Percentiles rank a stretch among this genome's conserved stretches.
Evolutionary conservation across 2,797 vertebrate species (phyloP).

Genomic region (Nannoperca obscura): DNA sequence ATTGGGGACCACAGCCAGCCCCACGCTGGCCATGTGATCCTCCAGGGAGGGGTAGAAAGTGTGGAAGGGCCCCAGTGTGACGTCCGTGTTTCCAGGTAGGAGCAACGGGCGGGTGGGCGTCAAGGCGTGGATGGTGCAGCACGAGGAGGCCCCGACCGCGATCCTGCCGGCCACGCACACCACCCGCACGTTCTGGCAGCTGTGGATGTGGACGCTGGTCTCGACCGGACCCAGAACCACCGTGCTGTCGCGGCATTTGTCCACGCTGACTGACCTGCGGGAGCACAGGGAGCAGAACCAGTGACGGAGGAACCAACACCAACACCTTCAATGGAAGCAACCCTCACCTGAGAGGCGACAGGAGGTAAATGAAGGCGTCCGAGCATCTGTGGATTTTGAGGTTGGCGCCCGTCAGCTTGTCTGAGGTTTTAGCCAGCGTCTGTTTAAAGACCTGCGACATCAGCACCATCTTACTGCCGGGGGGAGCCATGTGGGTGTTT

Average conservation of each 20-base stretch:
- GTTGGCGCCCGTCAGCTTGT: slow-evolving; percentile 91
- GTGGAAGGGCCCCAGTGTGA: slow-evolving; percentile 94
- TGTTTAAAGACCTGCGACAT: slow-evolving; percentile 96
- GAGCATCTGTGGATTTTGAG: slow-evolving; percentile 93
- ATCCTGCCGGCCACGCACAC: slow-evolving; percentile 89
- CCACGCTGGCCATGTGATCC: slow-evolving; percentile 96
- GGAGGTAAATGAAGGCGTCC: slow-evolving; percentile 95
- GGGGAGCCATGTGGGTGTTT: slow-evolving; percentile 87
- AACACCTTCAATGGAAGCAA: too few species aligned
- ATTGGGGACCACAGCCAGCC: slow-evolving; percentile 95
- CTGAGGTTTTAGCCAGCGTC: slow-evolving; percentile 95
- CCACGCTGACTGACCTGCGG: slow-evolving; percentile 92
- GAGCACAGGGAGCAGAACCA: neutral
- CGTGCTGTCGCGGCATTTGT: slow-evolving; percentile 93
- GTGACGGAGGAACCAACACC: neutral
- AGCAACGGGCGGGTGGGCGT: slow-evolving; percentile 92
- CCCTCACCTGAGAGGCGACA: slow-evolving; percentile 93
- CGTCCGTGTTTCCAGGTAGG: slow-evolving; percentile 89
- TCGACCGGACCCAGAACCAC: slow-evolving; percentile 95
- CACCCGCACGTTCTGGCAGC: slow-evolving; percentile 91
- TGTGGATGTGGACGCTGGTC: slow-evolving; percentile 90
- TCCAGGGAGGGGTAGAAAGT: slow-evolving; percentile 95
- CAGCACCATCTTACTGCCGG: slow-evolving; percentile 90
- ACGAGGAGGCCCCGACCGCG: slow-evolving; percentile 85
- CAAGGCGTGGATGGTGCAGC: slow-evolving; percentile 88